Percentiles rank a stretch among this genome's conserved stretches.
phyloP scores from a whole-genome alignment of 1,140 invertebrate genomes.

The Dufourea novaeangliae region DNA sequence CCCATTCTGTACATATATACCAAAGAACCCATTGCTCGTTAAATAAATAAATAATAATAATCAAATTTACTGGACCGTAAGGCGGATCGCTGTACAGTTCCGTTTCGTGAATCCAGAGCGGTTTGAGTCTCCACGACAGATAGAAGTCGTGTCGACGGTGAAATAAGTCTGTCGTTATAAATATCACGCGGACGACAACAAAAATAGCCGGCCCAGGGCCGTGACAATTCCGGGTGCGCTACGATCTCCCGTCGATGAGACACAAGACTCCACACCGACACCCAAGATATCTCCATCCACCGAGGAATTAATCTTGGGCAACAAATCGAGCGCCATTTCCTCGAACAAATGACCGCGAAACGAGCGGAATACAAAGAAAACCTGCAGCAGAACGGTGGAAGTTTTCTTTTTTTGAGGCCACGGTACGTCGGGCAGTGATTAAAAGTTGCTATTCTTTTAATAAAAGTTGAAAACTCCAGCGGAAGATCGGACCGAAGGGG shows the following conservation, averaged over 20 bases:
- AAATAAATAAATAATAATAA: too few relatives aligned
- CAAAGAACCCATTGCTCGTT: too few relatives aligned
- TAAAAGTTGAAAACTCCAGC: neutral
- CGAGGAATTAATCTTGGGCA: too few relatives aligned
- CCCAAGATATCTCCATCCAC: too few relatives aligned
- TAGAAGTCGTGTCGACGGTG: constrained; percentile 55
- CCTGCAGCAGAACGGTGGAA: neutral
- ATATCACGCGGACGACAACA: constrained; percentile 72
- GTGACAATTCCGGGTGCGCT: constrained; percentile 59
- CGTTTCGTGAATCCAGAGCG: constrained; percentile 41
- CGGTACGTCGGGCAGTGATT: neutral
- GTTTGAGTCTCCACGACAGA: constrained; percentile 36
- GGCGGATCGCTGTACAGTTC: neutral
- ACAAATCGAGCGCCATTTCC: too few relatives aligned
- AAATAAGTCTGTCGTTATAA: constrained; percentile 76
- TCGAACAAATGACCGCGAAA: too few relatives aligned
- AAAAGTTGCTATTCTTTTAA: constrained; percentile 24
- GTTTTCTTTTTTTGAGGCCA: too few relatives aligned
- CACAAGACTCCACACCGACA: too few relatives aligned
- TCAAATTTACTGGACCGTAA: too few relatives aligned
- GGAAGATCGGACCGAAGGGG: neutral
- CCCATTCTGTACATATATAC: too few relatives aligned
- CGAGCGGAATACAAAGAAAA: too few relatives aligned
- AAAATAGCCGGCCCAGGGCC: constrained; percentile 77
- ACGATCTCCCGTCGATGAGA: neutral